Evolutionary conservation across 92 coral and sea anemone genomes (phyloP).

Genomic region (Diadumene lineata): DNA sequence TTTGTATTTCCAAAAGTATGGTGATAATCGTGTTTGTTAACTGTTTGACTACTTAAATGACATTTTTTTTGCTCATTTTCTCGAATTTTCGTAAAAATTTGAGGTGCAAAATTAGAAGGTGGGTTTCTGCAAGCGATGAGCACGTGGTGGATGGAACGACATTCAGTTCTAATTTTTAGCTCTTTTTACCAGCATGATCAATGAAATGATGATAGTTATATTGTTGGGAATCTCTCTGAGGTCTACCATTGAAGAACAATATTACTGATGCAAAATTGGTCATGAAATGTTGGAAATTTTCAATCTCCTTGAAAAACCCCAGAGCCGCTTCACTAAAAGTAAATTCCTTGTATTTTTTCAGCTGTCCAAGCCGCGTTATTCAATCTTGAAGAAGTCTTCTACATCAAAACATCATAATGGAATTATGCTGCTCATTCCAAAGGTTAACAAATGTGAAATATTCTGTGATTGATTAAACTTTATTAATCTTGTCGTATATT

Average conservation of each 20-base stretch:
- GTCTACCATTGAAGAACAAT: conserved; percentile 37
- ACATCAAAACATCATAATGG: too few relatives aligned
- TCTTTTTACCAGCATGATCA: not conserved
- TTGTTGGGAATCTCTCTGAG: conserved; percentile 75
- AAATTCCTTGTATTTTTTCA: not conserved
- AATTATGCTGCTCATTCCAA: not conserved
- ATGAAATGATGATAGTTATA: conserved; percentile 35
- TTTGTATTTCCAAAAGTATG: not conserved
- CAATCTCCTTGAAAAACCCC: not conserved
- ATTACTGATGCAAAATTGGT: conserved; percentile 24
- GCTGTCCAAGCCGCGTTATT: not conserved
- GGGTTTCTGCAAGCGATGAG: not conserved
- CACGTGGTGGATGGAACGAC: not conserved
- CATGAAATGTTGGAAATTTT: not conserved
- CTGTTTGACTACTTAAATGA: too few relatives aligned
- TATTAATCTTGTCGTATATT: too few relatives aligned
- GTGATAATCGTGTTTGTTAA: too few relatives aligned
- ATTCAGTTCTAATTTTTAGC: not conserved
- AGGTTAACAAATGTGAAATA: not conserved
- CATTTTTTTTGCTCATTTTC: too few relatives aligned
- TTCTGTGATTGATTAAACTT: not conserved
- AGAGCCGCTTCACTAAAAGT: not conserved
- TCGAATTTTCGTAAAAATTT: not conserved
- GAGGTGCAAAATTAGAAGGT: not conserved
- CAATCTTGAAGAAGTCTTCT: too few relatives aligned